These are phyloP conservation scores for Nannoperca australis DNA, from an alignment of 2,797 vertebrate genomes.

Conservation along the genomic window DNA sequence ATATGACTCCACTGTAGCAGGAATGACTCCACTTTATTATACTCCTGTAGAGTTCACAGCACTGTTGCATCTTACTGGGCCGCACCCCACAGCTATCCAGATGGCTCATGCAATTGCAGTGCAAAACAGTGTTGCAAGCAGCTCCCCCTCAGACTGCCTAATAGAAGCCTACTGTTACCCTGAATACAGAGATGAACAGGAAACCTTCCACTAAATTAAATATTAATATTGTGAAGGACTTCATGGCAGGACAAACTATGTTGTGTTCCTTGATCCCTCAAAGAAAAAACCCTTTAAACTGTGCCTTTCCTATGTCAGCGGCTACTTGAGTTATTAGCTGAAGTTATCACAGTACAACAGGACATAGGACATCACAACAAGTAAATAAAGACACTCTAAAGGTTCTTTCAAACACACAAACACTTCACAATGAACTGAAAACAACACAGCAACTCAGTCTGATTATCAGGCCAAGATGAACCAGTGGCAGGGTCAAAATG, in stretches of 20 bases:
- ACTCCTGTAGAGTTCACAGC: constrained; percentile 44
- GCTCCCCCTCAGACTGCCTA: constrained; percentile 22
- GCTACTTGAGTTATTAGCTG: background rate
- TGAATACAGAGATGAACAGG: constrained; percentile 38
- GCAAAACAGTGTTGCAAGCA: constrained; percentile 28
- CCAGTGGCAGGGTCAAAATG: background rate
- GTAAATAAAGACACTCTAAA: background rate
- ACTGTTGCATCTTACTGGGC: constrained; percentile 31
- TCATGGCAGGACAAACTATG: background rate
- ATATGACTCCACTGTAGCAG: constrained; percentile 7
- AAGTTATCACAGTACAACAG: no score
- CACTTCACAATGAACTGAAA: background rate
- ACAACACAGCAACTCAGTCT: background rate
- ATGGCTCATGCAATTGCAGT: constrained; percentile 45
- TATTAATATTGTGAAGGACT: constrained; percentile 3
- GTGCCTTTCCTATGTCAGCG: background rate
- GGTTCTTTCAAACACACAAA: background rate
- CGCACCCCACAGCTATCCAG: constrained; percentile 45
- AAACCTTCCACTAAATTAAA: constrained; percentile 12
- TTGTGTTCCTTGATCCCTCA: background rate
- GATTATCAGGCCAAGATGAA: background rate
- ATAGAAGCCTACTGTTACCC: constrained; percentile 36
- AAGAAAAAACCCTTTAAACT: background rate
- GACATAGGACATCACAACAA: no score
- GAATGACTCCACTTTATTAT: constrained; percentile 36